Conservation (phyloP, 64 coral and sea anemone species). For the Porites australiensis region DNA sequence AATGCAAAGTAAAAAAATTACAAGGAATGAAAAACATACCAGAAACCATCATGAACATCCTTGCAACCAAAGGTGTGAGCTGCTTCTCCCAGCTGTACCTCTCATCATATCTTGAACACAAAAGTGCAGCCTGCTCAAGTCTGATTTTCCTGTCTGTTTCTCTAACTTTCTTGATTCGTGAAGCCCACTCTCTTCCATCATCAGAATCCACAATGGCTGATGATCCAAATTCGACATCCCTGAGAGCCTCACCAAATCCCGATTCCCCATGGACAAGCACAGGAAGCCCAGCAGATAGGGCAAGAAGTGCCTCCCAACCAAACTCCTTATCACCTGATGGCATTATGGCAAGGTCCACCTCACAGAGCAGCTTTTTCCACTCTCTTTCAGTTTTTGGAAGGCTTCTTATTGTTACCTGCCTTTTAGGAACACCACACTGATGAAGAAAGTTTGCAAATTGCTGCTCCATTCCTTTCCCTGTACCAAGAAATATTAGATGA, state of each 20-base stretch:
- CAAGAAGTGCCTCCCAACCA: neutral
- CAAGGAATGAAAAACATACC: too few relatives aligned
- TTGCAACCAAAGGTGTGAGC: neutral
- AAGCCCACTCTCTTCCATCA: neutral
- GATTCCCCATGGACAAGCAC: neutral
- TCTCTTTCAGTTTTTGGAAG: neutral
- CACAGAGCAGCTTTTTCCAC: neutral
- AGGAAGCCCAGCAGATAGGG: neutral
- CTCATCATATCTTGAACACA: neutral
- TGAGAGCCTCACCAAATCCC: neutral
- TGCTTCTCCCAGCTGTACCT: constrained; percentile 1
- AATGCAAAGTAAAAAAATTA: too few relatives aligned
- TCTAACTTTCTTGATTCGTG: neutral
- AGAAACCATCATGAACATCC: neutral
- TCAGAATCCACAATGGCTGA: neutral
- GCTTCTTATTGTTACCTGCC: neutral
- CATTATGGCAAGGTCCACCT: too few relatives aligned
- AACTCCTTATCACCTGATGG: neutral
- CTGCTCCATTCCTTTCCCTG: neutral
- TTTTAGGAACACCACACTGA: neutral
- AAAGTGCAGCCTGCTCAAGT: neutral
- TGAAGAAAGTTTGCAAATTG: neutral
- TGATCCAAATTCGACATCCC: neutral
- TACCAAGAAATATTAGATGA: neutral
- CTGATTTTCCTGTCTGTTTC: neutral